Conservation (phyloP, 2,888 invertebrate species). For the Acrobasis suavella region DNA sequence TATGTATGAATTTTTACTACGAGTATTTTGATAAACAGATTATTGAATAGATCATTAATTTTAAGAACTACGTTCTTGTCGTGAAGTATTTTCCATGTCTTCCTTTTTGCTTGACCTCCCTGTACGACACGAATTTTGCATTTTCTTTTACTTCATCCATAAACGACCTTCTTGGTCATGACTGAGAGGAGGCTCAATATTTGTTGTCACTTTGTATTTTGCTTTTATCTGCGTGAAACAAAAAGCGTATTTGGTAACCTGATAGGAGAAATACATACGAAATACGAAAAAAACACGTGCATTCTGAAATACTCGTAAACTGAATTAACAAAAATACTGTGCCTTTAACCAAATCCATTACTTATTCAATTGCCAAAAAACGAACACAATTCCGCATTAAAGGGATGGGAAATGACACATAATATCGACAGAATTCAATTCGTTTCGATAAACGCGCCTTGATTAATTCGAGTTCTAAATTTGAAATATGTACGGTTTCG, state of each 20-base stretch:
- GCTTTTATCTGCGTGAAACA: neutral
- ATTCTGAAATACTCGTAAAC: neutral
- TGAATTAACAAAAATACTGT: slow-evolving; percentile 1
- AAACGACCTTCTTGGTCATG: too few species aligned
- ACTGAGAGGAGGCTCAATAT: too few species aligned
- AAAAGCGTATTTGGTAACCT: neutral
- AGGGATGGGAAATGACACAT: slow-evolving; percentile 10
- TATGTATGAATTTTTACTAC: too few species aligned
- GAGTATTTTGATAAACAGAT: too few species aligned
- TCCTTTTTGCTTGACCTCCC: too few species aligned
- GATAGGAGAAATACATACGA: neutral
- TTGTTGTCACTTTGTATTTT: neutral
- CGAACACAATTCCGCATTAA: slow-evolving; percentile 10
- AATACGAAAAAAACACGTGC: neutral
- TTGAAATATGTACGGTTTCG: slow-evolving; percentile 32
- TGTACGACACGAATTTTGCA: too few species aligned
- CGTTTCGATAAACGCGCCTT: slow-evolving; percentile 24
- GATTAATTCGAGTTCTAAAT: slow-evolving; percentile 36
- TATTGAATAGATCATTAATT: too few species aligned
- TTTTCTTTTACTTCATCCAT: too few species aligned
- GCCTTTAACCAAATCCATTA: slow-evolving; percentile 13
- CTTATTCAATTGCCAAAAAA: slow-evolving; percentile 16
- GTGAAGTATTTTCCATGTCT: too few species aligned
- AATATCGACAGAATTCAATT: slow-evolving; percentile 19
- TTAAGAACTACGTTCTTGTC: too few species aligned